These are phyloP conservation scores for Psococerastis gibbosa DNA, from an alignment of 2,888 invertebrate genomes.

Conservation along the genomic window DNA sequence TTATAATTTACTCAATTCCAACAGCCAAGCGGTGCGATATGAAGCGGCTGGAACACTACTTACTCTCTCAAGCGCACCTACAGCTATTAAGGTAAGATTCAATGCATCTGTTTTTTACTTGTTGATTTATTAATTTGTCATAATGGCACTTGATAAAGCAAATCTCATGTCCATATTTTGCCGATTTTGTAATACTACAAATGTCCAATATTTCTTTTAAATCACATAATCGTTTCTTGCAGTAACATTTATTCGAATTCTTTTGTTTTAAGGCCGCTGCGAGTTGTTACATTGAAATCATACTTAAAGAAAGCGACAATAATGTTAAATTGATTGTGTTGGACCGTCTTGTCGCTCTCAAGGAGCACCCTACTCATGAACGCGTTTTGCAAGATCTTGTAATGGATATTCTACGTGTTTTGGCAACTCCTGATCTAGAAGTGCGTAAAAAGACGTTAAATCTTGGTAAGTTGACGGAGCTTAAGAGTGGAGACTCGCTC, in stretches of 20 bases:
- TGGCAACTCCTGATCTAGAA: constrained; percentile 85
- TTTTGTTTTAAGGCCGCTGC: constrained; percentile 56
- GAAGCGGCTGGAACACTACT: constrained; percentile 97
- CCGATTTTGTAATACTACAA: no score
- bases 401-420: constrained; percentile 92
- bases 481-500: no score
- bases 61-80: constrained; percentile 92
- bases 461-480: constrained; percentile 35
- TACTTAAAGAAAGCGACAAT: constrained; percentile 99
- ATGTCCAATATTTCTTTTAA: no score
- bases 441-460: constrained; percentile 73
- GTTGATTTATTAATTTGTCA: no score
- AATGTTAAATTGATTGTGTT: constrained; percentile 98
- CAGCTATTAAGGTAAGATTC: constrained; percentile 56
- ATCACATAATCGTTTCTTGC: no score
- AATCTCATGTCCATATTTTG: no score
- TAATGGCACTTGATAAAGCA: no score
- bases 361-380: constrained; percentile 64
- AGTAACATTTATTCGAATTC: constrained; percentile 1
- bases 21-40: constrained; percentile 90
- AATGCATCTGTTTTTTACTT: no score
- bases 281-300: constrained; percentile 93
- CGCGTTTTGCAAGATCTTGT: constrained; percentile 75
- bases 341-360: constrained; percentile 76
- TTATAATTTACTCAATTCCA: constrained; percentile 89